Evolutionary conservation across 2,888 invertebrate species (phyloP).

Genomic region (Anthrax anthrax): DNA sequence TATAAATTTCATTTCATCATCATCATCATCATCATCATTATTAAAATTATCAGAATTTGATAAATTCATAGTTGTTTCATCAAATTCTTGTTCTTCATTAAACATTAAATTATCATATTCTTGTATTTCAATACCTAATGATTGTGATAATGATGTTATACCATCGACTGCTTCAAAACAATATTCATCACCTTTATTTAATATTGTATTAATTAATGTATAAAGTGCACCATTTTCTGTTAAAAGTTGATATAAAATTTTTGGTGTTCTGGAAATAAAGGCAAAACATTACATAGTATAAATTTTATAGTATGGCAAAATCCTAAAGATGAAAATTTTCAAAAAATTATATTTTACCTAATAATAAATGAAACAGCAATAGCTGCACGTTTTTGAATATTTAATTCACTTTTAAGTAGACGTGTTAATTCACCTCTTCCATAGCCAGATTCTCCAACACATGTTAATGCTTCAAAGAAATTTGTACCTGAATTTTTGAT

Average conservation of each 20-base stretch:
- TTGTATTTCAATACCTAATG: constrained; percentile 23
- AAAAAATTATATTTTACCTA: too few species aligned
- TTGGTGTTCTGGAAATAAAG: constrained; percentile 17
- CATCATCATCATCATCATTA: constrained; percentile 7
- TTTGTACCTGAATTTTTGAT: constrained; percentile 23
- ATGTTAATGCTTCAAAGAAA: constrained; percentile 27
- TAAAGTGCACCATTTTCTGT: constrained; percentile 29
- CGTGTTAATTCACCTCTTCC: constrained; percentile 31
- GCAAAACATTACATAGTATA: not conserved
- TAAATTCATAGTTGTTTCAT: constrained; percentile 14
- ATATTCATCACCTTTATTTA: constrained; percentile 24
- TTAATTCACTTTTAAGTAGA: constrained; percentile 23
- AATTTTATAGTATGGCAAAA: not conserved
- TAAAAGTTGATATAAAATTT: constrained; percentile 26
- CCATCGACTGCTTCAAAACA: constrained; percentile 29
- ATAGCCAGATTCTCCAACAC: constrained; percentile 32
- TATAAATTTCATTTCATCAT: constrained; percentile 11
- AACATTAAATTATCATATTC: constrained; percentile 14
- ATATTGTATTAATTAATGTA: constrained; percentile 23
- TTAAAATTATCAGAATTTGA: not conserved
- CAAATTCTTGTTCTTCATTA: constrained; percentile 15
- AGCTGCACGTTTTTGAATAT: constrained; percentile 26
- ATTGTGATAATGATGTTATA: constrained; percentile 26
- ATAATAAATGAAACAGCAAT: constrained; percentile 30
- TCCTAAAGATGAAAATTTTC: not conserved